Conservation (phyloP, 2,797 vertebrate genomes). For the Tenualosa thibaudeaui region DNA sequence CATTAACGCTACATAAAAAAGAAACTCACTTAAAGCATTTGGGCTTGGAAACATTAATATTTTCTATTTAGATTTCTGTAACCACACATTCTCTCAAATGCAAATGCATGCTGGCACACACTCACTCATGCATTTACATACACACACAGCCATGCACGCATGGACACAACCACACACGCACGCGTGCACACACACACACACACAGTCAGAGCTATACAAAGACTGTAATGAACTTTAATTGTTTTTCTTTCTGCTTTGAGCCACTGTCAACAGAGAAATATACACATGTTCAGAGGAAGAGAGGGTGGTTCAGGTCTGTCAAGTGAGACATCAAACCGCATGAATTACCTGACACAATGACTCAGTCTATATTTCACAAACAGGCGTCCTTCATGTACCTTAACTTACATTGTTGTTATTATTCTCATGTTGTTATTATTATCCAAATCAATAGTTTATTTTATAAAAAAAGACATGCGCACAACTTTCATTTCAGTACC, state of each 20-base stretch:
- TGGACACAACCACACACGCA: neutral
- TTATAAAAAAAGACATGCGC: conserved; percentile 30
- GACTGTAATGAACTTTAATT: conserved; percentile 29
- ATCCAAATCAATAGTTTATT: conserved; percentile 20
- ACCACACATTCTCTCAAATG: conserved; percentile 25
- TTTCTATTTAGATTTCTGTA: conserved; percentile 26
- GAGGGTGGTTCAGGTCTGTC: conserved; percentile 30
- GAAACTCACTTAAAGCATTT: conserved; percentile 32
- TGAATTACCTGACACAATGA: conserved; percentile 27
- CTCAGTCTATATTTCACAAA: conserved; percentile 43
- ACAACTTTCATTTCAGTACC: conserved; percentile 38
- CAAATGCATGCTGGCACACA: too few species aligned
- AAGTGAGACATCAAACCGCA: conserved; percentile 40
- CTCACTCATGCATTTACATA: neutral
- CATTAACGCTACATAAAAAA: conserved; percentile 48
- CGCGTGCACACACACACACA: neutral
- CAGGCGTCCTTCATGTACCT: conserved; percentile 55
- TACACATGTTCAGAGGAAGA: conserved; percentile 52
- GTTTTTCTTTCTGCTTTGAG: conserved; percentile 22
- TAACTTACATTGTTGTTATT: conserved; percentile 16
- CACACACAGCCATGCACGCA: neutral
- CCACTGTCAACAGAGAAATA: conserved; percentile 54
- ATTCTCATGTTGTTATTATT: conserved; percentile 18
- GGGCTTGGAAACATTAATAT: conserved; percentile 24
- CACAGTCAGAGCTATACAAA: conserved; percentile 46